Evolutionary conservation across 2,113 vertebrate genomes (phyloP), one percentile per base, ranked within the genome.

Genomic region (Nothobranchius furzeri): DNA sequence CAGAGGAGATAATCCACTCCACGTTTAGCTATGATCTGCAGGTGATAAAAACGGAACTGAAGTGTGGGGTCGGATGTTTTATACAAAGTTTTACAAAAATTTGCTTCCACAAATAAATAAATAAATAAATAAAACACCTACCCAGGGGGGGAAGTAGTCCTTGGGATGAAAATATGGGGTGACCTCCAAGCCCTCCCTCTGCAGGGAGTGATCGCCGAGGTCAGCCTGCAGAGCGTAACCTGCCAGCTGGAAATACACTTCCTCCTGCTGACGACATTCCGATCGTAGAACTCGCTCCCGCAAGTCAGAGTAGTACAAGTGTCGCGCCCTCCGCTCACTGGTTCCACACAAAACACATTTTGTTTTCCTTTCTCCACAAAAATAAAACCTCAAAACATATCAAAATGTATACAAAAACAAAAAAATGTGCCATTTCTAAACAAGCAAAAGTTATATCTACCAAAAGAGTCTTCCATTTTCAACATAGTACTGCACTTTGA

Each of bases 71-170:
- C 6, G 8, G 15, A 60, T 35, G 35, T 17, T 7, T 17, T 49
- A n/a, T 6, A 17, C 20, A 20, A 20, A 20, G 20, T 20, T 20
- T n/a, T n/a, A n/a, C n/a, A n/a, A n/a, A n/a, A n/a, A 54, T 25
- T 43, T 66, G 25, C 36, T 59, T 3, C 14, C 17, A 37, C 9
- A 47, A 1, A 0, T 8, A n/a, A 20, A 20, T 20, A 20, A 20
- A 20, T 20, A 20, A 20, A 20, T 20, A 20, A 20, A 20, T 20
- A 20, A 25, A 12, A 51, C 37, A 90, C 93, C 89, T 89, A 98
- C 95, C 96, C 95, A 98, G 2, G 92, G 94, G 0, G 95, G 95
- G 66, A 98, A 97, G 85, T 95, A 96, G 61, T 93, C 86, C 65
- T 95, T 94, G 14, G 95, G 95, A 85, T 96, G 92, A 84, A 97